A percentile compares a stretch with the other conserved stretches of the same genome.
phyloP scores from a whole-genome alignment of 2,797 vertebrate genomes.

The Nyctalus aviator region DNA sequence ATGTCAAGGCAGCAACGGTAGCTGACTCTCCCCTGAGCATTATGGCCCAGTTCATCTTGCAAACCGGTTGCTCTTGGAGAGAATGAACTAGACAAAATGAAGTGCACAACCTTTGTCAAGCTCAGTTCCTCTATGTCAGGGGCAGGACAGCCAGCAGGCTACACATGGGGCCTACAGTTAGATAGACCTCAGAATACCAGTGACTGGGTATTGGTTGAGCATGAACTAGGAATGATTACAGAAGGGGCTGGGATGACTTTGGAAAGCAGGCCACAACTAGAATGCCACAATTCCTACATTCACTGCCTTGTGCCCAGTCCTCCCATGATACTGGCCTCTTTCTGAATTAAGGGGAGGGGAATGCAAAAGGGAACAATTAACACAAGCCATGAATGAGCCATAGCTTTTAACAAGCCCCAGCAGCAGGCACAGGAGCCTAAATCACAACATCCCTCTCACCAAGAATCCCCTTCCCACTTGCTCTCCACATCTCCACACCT shows the following conservation, averaged over 20 bases:
- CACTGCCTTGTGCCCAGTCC: not conserved
- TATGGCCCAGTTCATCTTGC: not conserved
- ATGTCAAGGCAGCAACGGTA: rapidly evolving
- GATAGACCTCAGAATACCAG: not conserved
- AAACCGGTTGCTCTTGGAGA: not conserved
- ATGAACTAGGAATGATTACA: not conserved
- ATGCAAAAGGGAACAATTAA: not conserved
- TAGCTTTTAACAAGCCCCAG: not conserved
- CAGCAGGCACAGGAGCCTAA: too few species aligned
- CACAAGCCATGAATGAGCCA: not conserved
- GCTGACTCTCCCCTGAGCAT: not conserved
- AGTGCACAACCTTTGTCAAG: not conserved
- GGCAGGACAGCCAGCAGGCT: not conserved
- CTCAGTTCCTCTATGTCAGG: not conserved
- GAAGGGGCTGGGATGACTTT: not conserved
- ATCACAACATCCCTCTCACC: not conserved
- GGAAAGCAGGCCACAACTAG: not conserved
- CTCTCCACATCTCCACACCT: too few species aligned
- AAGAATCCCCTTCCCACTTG: not conserved
- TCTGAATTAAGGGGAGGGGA: not conserved
- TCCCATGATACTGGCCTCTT: not conserved
- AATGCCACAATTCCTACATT: not conserved
- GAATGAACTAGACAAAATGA: not conserved
- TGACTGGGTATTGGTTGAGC: not conserved
- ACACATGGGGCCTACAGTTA: not conserved